phyloP scores from a whole-genome alignment of 2,113 vertebrate genomes.

The Cyanoramphus novaezelandiae region DNA sequence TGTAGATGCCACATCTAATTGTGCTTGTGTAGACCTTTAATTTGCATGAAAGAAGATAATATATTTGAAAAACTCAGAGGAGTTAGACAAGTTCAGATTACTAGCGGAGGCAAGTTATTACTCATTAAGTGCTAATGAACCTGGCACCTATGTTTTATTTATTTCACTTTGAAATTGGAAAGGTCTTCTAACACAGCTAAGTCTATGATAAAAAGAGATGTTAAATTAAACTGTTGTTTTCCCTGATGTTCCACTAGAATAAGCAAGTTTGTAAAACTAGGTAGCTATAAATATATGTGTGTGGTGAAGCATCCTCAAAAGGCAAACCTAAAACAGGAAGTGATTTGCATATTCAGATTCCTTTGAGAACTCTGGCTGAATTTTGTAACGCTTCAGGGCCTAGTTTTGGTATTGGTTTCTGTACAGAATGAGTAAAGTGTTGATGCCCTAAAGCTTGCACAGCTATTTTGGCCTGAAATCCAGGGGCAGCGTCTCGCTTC shows the following conservation, averaged over 20 bases:
- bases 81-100: slow-evolving; percentile 73
- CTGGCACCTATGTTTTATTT: slow-evolving; percentile 69
- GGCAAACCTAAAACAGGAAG: background rate
- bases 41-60: slow-evolving; percentile 76
- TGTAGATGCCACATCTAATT: slow-evolving; percentile 72
- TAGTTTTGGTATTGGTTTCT: background rate
- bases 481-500: background rate
- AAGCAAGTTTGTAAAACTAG: slow-evolving; percentile 14
- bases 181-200: slow-evolving; percentile 65
- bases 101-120: slow-evolving; percentile 70
- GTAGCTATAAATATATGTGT: background rate
- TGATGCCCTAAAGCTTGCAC: background rate
- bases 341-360: background rate
- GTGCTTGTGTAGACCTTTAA: slow-evolving; percentile 71
- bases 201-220: slow-evolving; percentile 55
- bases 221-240: slow-evolving; percentile 59
- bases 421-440: background rate
- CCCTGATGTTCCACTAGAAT: slow-evolving; percentile 22
- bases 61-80: slow-evolving; percentile 71
- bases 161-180: slow-evolving; percentile 70
- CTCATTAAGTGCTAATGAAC: slow-evolving; percentile 80
- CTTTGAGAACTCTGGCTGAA: background rate
- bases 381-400: background rate
- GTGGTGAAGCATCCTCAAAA: background rate
- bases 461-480: background rate